A percentile compares a stretch with the other conserved stretches of the same genome.
Conservation (phyloP, 2,113 vertebrate species). For the Albula glossodonta region DNA sequence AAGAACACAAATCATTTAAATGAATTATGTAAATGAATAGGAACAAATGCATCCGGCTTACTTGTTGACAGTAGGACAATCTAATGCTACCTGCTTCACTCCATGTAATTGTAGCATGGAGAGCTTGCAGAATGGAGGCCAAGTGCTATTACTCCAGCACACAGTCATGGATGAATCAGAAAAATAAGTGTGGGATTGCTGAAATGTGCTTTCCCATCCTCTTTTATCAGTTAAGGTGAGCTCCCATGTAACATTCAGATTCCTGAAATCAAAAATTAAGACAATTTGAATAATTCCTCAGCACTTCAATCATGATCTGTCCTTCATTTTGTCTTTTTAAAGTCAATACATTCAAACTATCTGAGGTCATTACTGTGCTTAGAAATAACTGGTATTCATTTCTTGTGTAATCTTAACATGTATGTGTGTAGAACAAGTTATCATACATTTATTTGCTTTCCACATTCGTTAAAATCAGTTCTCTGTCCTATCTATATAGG, state of each 20-base stretch:
- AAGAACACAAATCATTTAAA: not conserved
- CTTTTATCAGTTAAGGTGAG: slow-evolving; percentile 70
- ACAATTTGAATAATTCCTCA: not conserved
- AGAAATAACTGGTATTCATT: not conserved
- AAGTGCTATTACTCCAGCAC: slow-evolving; percentile 69
- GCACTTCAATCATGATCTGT: not conserved
- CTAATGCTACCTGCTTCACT: slow-evolving; percentile 67
- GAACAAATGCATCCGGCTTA: slow-evolving; percentile 29
- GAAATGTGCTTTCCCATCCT: slow-evolving; percentile 61
- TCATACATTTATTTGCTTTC: not conserved
- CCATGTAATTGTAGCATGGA: slow-evolving; percentile 75
- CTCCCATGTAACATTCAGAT: slow-evolving; percentile 68
- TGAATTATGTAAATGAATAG: not conserved
- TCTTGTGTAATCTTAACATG: not conserved
- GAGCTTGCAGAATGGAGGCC: slow-evolving; percentile 64
- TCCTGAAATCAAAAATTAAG: slow-evolving; percentile 41
- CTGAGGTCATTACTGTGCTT: not conserved
- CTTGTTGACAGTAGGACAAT: slow-evolving; percentile 52
- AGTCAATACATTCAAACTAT: not conserved
- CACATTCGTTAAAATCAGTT: not conserved
- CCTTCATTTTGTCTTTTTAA: not conserved
- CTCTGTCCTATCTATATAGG: not conserved
- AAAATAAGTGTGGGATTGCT: slow-evolving; percentile 65
- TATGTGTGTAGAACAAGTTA: not conserved
- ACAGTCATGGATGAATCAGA: slow-evolving; percentile 73